Base-by-base conservation (phyloP, 35 echinoderm and acorn worm species). In the Diadema setosum region DNA sequence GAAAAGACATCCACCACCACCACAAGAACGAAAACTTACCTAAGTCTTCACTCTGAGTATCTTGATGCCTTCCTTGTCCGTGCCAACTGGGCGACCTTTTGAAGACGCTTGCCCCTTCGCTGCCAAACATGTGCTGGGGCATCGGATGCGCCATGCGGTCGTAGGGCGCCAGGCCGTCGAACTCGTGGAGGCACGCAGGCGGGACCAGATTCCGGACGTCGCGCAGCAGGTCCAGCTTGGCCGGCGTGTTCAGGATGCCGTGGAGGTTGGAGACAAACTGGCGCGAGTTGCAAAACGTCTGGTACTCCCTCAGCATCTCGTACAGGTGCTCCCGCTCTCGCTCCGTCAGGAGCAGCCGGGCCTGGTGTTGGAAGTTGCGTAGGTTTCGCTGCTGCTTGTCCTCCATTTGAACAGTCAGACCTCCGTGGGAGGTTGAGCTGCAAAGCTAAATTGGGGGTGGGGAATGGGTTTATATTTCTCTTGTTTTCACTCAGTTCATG, bases 261-360 rank as follows among this genome's bases (percentile, higher is more conserved):
- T 46, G 42, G 42, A 98, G 86, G 25, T 83, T 36, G 20, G 73
- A 39, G 35, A 78, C 18, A 21, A 78, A 78, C 73, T 78, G 73
- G 7, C 73, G 73, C 9, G 73, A 34, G 25, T 78, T 78, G 73
- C 44, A 41, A 61, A 92, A 91, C 24, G 56, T 91, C 57, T 98
- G 92, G 82, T 98, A 98, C 81, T 98, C 88, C 70, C 89, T 94
- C 58, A 98, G 57, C 5, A 98, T 69, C 69, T 98, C 96, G 60
- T 94, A 89, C 9, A 98, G 92, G 57, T 94, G 91, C 55, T 94
- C 92, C 36, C 92, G 59, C 60, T 98, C 96, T 2, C 75, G 65
- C 32, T 94, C 85, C 0, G 92, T 94, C 45, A 98, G 48, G n/a
- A 98, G 69, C 5, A 91, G 18, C 58, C 85, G 45, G 3, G 96